Evolutionary conservation across 2,888 invertebrate species (phyloP), one percentile per base, ranked within the genome.

Genomic region (Drosophila falleni): DNA sequence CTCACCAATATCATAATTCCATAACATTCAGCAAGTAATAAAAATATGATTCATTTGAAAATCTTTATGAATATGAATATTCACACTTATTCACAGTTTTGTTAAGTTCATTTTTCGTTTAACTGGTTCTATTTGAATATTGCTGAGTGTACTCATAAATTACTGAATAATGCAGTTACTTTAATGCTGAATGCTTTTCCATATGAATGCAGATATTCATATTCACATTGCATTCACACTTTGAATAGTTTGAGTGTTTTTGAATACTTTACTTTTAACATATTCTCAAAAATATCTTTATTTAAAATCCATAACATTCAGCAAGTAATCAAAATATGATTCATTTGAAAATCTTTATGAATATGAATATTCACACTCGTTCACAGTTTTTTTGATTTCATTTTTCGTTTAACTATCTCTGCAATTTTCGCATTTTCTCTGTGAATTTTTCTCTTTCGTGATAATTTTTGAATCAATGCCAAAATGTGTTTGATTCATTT

Each of bases 401-500:
- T 4, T 35, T 29, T 29, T 1, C 29, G 6, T 29, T 29, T 6
- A 1, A 8, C 29, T 29, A 9, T 1, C 31, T 31, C 9, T 6
- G 39, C 15, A 15, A 19, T 19, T 35, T 35, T 50, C 13, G 8
- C 16, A 13, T 33, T 50, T 50, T 35, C 33, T 1, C 19, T 19
- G 13, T 19, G 33, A 33, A 8, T 19, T 35, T n/a, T n/a, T n/a
- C n/a, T 49, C 13, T 8, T 5, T 16, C 15, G 29, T 29, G 13
- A 26, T 26, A 5, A 1, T 11, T 3, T 9, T 33, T 15, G 15
- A n/a, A 26, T 23, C 33, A 56, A 54, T 61, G 55, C 15, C 29
- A 41, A 68, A 58, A 58, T 37, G 70, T 70, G 63, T 58, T 23
- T 31, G 37, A 71, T 62, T 69, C 56, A 53, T 70, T 58, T 47